Evolutionary conservation across 23 tunicate species (phyloP).

Genomic region (Trididemnum nubilum): DNA sequence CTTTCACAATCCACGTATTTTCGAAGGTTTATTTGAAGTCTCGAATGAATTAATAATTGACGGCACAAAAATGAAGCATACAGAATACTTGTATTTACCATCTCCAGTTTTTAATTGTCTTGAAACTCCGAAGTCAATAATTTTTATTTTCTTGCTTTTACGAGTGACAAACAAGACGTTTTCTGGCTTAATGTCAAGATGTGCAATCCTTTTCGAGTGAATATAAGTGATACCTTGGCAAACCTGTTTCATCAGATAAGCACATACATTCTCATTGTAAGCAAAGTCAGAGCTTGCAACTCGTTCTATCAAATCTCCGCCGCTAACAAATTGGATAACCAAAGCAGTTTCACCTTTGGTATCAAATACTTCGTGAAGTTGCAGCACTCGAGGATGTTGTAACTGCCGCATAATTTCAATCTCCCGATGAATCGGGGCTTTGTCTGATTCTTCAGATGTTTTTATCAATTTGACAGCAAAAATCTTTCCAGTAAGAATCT

Average conservation of each 20-base stretch:
- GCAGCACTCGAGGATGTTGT: constrained; percentile 86
- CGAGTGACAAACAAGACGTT: constrained; percentile 82
- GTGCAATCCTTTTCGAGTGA: constrained; percentile 86
- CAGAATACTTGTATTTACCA: too few species aligned
- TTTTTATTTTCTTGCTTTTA: constrained; percentile 78
- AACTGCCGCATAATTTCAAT: constrained; percentile 88
- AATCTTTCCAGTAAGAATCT: constrained; percentile 85
- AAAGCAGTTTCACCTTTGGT: constrained; percentile 82
- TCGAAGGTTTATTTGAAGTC: too few species aligned
- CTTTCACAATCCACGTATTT: too few species aligned
- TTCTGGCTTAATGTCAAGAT: constrained; percentile 92
- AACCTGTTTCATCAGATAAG: constrained; percentile 73
- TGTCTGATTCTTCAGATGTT: constrained; percentile 66
- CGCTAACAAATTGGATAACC: constrained; percentile 92
- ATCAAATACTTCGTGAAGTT: constrained; percentile 94
- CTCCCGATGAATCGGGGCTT: constrained; percentile 77
- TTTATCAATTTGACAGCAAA: constrained; percentile 73
- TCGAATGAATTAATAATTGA: too few species aligned
- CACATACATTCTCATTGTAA: constrained; percentile 74
- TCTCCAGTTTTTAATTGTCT: constrained; percentile 88
- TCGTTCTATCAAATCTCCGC: constrained; percentile 84
- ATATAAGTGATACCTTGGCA: constrained; percentile 76
- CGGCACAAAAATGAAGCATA: too few species aligned
- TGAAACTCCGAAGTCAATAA: constrained; percentile 87
- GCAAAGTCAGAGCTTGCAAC: constrained; percentile 60